Evolutionary conservation across 2,888 invertebrate genomes (phyloP), one percentile per base, ranked within the genome.

Genomic region (Aricia artaxerxes): DNA sequence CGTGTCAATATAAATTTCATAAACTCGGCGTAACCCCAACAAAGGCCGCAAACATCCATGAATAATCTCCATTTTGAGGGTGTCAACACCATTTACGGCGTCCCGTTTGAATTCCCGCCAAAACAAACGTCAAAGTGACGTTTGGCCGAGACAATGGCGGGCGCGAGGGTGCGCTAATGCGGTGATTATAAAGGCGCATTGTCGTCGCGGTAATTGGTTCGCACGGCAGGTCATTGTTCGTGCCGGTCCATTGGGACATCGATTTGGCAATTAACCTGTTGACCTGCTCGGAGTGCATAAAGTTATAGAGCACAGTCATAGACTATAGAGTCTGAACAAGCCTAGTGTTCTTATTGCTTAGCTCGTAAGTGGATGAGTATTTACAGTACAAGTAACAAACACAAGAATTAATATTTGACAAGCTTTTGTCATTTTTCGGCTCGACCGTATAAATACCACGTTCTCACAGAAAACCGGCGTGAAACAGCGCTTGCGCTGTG

Each of bases 1-100:
- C 91, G 90, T 91, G 91, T 91, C 91, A 91, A 92, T 91, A 91
- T 92, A 92, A 92, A 92, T 92, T 92, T 92, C 92, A 92, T 92
- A 92, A 92, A 92, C 91, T 91, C 90, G 83, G 89, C 87, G 87
- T 88, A 89, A 88, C 90, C 88, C 90, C 87, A 87, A 92, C 92
- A 91, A 92, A 87, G 89, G 85, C 86, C 88, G 89, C 91, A 91
- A 92, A 92, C 91, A 90, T 91, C 92, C 92, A 92, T 92, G 92
- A 92, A 92, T 92, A 92, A 92, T 92, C 92, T 91, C 90, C 90
- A 91, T 92, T 91, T 90, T 91, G 92, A 90, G 91, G 92, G 92
- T 91, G 92, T 92, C 92, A 92, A 91, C 92, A 90, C 88, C 92
- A 92, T 85, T 85, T 85, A 84, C 84, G 86, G 85, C 85, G 85